Evolutionary conservation across 1,140 invertebrate genomes (phyloP).

Genomic region (Trichonephila clavipes): DNA sequence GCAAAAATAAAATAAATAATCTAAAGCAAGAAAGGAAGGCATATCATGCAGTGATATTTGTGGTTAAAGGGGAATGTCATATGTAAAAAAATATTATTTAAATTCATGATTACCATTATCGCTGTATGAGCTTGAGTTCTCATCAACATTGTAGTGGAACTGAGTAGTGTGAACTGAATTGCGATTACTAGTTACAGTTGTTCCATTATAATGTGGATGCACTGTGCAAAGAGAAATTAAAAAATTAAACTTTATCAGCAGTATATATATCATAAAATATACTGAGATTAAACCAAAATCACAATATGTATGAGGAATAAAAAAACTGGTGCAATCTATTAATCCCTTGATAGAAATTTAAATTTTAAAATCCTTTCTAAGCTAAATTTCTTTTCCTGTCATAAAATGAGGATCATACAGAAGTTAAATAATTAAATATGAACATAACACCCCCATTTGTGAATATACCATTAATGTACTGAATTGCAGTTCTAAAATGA

Average conservation of each 20-base stretch:
- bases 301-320: too few relatives aligned
- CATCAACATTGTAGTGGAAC: slow-evolving; percentile 45
- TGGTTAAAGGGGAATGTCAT: background rate
- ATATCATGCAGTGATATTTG: background rate
- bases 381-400: too few relatives aligned
- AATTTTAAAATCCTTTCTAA: too few relatives aligned
- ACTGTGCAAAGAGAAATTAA: background rate
- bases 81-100: background rate
- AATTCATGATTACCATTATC: slow-evolving; percentile 55
- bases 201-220: slow-evolving; percentile 65
- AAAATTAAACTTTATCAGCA: background rate
- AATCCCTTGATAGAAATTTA: too few relatives aligned
- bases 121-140: slow-evolving; percentile 63
- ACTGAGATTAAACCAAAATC: too few relatives aligned
- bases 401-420: too few relatives aligned
- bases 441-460: too few relatives aligned
- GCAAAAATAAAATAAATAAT: slow-evolving; percentile 19
- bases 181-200: slow-evolving; percentile 49
- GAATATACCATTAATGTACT: too few relatives aligned
- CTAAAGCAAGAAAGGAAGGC: background rate
- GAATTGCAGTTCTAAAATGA: too few relatives aligned
- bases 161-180: slow-evolving; percentile 48
- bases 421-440: too few relatives aligned
- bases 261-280: too few relatives aligned
- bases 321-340: too few relatives aligned